A percentile compares a stretch with the other conserved stretches of the same genome.
Evolutionary conservation across 2,888 invertebrate species (phyloP).

Genomic region (Euplexia lucipara): DNA sequence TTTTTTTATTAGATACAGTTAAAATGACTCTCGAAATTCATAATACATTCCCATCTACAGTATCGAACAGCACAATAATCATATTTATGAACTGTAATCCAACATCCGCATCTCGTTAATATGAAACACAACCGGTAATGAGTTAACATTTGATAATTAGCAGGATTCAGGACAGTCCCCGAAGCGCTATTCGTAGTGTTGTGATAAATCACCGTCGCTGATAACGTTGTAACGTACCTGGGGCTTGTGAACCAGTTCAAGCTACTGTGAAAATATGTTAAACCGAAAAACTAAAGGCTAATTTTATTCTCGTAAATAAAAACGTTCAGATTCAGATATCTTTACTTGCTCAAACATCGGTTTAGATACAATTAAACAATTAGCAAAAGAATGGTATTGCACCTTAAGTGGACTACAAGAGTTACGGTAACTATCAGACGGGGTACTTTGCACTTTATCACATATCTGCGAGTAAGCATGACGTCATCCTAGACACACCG

Average conservation of each 20-base stretch:
- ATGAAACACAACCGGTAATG: slow-evolving; percentile 33
- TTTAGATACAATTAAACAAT: too few relatives aligned
- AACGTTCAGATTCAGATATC: too few relatives aligned
- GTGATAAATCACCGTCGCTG: slow-evolving; percentile 37
- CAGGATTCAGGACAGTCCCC: slow-evolving; percentile 21
- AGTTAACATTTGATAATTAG: slow-evolving; percentile 55
- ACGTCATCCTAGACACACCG: too few relatives aligned
- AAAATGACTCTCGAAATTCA: too few relatives aligned
- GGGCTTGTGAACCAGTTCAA: background rate
- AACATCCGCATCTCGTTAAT: slow-evolving; percentile 20
- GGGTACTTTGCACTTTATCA: too few relatives aligned
- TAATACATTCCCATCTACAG: background rate
- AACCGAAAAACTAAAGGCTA: background rate
- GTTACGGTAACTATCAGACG: too few relatives aligned
- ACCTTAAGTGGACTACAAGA: too few relatives aligned
- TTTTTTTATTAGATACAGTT: too few relatives aligned
- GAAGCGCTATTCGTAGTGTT: slow-evolving; percentile 28
- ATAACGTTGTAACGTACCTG: slow-evolving; percentile 20
- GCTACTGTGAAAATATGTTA: background rate
- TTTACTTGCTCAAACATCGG: too few relatives aligned
- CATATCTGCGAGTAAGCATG: too few relatives aligned
- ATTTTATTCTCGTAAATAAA: too few relatives aligned
- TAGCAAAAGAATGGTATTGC: too few relatives aligned
- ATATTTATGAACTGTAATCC: slow-evolving; percentile 6
- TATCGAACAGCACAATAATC: slow-evolving; percentile 6